These are phyloP conservation scores for Leptobrachium leishanense DNA, from an alignment of 2,113 vertebrate genomes.

Conservation along the genomic window DNA sequence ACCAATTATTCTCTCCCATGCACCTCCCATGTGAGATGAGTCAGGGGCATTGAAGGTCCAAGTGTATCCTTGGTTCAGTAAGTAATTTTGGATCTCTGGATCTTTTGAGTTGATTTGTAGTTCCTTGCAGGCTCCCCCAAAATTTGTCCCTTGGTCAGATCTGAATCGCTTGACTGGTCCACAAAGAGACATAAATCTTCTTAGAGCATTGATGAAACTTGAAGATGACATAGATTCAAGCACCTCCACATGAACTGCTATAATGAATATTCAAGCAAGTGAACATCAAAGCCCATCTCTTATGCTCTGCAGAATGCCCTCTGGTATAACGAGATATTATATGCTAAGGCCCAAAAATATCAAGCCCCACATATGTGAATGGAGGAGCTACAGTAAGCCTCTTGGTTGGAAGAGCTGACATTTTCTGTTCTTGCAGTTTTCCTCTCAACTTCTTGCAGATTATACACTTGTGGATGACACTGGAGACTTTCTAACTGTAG, in stretches of 20 bases:
- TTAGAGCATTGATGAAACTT: constrained; percentile 27
- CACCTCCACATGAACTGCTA: constrained; percentile 38
- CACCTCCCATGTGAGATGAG: too few relatives aligned
- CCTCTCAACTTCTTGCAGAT: background rate
- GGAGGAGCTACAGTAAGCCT: background rate
- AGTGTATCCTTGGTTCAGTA: constrained; percentile 29
- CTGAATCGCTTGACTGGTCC: constrained; percentile 7
- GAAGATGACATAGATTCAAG: constrained; percentile 45
- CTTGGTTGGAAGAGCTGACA: too few relatives aligned
- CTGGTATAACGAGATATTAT: background rate
- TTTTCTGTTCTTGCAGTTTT: background rate
- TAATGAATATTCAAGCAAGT: constrained; percentile 31
- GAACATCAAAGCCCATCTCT: constrained; percentile 28
- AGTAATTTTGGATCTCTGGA: background rate
- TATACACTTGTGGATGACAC: background rate
- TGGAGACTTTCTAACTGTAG: background rate
- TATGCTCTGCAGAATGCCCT: background rate
- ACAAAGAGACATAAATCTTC: constrained; percentile 27
- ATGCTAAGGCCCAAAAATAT: constrained; percentile 8
- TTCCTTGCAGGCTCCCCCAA: background rate
- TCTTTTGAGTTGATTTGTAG: background rate
- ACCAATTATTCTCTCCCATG: constrained; percentile 44
- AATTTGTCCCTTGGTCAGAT: constrained; percentile 23
- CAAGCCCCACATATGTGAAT: background rate
- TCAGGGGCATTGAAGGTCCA: constrained; percentile 37